Conservation (phyloP, 2,888 invertebrate species). For the Kryphioiulus occultus region DNA sequence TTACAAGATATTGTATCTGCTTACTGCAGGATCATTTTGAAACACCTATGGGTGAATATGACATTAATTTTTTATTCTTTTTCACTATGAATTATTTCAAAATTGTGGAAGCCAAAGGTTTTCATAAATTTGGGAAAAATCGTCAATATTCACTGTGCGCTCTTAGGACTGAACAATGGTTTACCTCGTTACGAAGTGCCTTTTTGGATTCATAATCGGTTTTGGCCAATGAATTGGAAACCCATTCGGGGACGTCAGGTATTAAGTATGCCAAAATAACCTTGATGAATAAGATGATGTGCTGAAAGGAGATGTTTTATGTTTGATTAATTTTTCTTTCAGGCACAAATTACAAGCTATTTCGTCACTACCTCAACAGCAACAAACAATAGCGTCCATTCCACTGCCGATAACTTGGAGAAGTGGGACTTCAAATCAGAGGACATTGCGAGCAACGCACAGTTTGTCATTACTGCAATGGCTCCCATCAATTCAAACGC, state of each 20-base stretch:
- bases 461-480: conserved; percentile 77
- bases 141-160: not conserved
- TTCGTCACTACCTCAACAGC: conserved; percentile 67
- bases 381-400: conserved; percentile 72
- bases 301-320: conserved; percentile 61
- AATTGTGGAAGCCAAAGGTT: not conserved
- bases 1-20: too few species aligned
- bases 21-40: too few species aligned
- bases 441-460: conserved; percentile 74
- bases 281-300: conserved; percentile 72
- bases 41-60: not conserved
- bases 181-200: conserved; percentile 69
- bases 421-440: conserved; percentile 69
- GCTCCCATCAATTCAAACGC: conserved; percentile 74
- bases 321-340: not conserved
- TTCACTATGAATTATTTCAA: not conserved
- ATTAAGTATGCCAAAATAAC: conserved; percentile 73
- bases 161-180: not conserved
- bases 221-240: conserved; percentile 70
- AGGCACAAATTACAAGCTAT: not conserved
- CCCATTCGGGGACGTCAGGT: conserved; percentile 75
- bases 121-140: too few species aligned
- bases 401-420: conserved; percentile 62
- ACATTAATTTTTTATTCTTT: too few species aligned
- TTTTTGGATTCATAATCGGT: conserved; percentile 71